Evolutionary conservation across 2,888 invertebrate species (phyloP), one percentile per base, ranked within the genome.

Genomic region (Ptychoptera albimana): DNA sequence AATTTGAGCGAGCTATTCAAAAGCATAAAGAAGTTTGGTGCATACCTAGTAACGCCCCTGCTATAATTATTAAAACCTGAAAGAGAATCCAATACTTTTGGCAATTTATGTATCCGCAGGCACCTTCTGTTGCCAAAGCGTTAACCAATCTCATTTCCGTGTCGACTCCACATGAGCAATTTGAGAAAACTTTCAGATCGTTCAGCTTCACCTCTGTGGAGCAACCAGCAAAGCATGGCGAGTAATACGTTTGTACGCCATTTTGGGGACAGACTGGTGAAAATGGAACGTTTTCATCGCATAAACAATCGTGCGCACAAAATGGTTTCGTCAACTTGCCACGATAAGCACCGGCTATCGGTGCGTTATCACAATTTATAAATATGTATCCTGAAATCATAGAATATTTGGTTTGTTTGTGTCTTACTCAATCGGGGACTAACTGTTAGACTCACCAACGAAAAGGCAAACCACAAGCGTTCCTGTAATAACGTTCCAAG

Each of bases 151-250:
- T 37, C 11, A 53, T 38, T 1, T 57, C 56, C 34, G 55, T 57
- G 32, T 59, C 54, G 3, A 39, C 14, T 7, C 67, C 61, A 53
- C 76, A 76, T 8, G 58, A 63, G 53, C 77, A 77, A 32, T 67
- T 67, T 30, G 61, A 60, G 53, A 70, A 77, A 2, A 67, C 53
- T 54, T 54, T 61, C 2, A 66, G 50, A 50, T 61, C 66, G 47
- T 69, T 68, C n/a, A 68, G 59, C n/a, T 57, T 52, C 2, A 61
- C 52, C 39, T 64, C 55, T 3, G 54, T 52, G 7, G 59, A 60
- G 56, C 83, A 84, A 1, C 83, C 83, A 2, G 83, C 83, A 53
- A 77, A 74, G 58, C 84, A 84, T 1, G 83, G 79, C 1, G 78
- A 79, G 56, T 76, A 83, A 57, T 72, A 82, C 0, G 76, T 77